Evolutionary conservation across 2,113 vertebrate genomes (phyloP).

Genomic region (Vulpes lagopus): DNA sequence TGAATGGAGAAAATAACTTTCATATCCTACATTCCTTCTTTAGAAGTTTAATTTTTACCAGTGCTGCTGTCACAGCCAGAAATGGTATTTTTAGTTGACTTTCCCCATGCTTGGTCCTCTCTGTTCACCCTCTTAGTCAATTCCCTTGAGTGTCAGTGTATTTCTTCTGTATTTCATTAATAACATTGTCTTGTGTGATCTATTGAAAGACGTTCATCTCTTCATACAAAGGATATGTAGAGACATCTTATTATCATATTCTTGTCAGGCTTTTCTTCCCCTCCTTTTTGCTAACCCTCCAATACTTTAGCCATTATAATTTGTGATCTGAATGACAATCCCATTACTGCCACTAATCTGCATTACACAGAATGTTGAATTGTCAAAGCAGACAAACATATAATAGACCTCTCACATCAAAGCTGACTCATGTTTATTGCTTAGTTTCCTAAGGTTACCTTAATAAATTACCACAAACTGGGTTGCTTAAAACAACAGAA

Average conservation of each 20-base stretch:
- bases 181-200: neutral
- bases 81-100: neutral
- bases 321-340: neutral
- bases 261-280: neutral
- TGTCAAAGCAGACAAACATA: neutral
- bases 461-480: neutral
- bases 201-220: neutral
- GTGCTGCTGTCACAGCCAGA: neutral
- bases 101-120: neutral
- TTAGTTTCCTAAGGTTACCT: neutral
- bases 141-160: neutral
- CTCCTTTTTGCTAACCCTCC: neutral
- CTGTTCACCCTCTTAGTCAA: neutral
- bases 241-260: neutral
- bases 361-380: neutral
- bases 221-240: neutral
- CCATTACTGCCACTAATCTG: neutral
- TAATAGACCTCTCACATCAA: neutral
- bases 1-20: neutral
- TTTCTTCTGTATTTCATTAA: neutral
- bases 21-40: neutral
- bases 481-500: neutral
- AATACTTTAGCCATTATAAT: neutral
- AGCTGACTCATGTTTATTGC: neutral
- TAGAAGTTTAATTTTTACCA: neutral